These are phyloP conservation scores for Drosophila kuntzei DNA, from an alignment of 2,888 invertebrate genomes.

Conservation along the genomic window DNA sequence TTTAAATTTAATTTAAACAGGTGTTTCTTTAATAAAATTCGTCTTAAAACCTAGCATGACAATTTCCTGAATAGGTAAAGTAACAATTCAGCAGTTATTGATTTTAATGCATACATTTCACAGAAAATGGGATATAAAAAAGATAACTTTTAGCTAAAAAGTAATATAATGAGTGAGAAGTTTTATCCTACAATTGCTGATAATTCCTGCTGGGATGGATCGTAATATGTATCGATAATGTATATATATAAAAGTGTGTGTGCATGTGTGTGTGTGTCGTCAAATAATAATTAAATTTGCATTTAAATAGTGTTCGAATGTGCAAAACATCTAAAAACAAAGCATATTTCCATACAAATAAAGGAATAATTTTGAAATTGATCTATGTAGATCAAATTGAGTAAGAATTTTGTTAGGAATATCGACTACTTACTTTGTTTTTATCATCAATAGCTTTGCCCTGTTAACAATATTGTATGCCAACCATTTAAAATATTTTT, in stretches of 20 bases:
- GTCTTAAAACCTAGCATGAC: neutral
- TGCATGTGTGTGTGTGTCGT: slow-evolving; percentile 43
- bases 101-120: neutral
- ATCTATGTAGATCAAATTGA: slow-evolving; percentile 30
- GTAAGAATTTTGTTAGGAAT: slow-evolving; percentile 41
- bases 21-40: neutral
- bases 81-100: neutral
- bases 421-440: slow-evolving; percentile 80
- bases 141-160: neutral
- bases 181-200: neutral
- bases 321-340: slow-evolving; percentile 54
- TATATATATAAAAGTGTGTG: neutral
- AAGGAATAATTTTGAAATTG: slow-evolving; percentile 37
- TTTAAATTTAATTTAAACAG: neutral
- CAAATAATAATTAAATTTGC: slow-evolving; percentile 47
- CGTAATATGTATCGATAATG: slow-evolving; percentile 5
- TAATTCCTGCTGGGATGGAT: slow-evolving; percentile 37
- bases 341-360: slow-evolving; percentile 55
- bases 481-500: slow-evolving; percentile 52
- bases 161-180: no score
- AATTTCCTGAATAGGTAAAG: neutral
- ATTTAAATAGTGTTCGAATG: slow-evolving; percentile 38
- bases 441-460: slow-evolving; percentile 84
- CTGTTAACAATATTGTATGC: slow-evolving; percentile 67
- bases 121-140: neutral